Conservation (phyloP, 1,140 invertebrate species). For the Nylanderia fulva region DNA sequence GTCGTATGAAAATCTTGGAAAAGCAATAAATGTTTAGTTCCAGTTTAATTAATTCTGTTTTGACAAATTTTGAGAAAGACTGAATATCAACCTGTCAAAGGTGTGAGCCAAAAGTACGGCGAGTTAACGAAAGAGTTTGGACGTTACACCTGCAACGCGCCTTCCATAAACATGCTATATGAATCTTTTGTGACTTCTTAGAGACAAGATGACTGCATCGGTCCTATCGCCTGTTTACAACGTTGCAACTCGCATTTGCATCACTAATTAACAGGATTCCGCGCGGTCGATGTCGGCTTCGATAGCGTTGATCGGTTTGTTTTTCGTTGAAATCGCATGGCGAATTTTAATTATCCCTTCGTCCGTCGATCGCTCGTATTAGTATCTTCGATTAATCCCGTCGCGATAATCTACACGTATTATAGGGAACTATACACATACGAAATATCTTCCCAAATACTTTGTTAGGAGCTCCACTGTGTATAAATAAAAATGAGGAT, state of each 20-base stretch:
- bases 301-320: constrained; percentile 56
- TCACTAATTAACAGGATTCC: constrained; percentile 75
- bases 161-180: constrained; percentile 45
- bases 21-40: constrained; percentile 80
- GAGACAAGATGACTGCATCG: constrained; percentile 71
- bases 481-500: constrained; percentile 35
- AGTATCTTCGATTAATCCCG: constrained; percentile 35
- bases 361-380: constrained; percentile 5
- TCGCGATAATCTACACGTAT: constrained; percentile 38
- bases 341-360: constrained; percentile 62
- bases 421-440: constrained; percentile 5
- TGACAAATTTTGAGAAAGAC: constrained; percentile 71
- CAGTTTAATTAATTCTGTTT: constrained; percentile 77
- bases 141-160: constrained; percentile 76
- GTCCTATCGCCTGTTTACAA: constrained; percentile 45
- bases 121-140: constrained; percentile 66
- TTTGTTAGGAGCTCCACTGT: not conserved
- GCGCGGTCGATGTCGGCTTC: constrained; percentile 34
- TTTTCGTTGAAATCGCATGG: constrained; percentile 56
- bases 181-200: constrained; percentile 65
- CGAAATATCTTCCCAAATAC: not conserved
- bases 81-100: constrained; percentile 22
- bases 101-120: constrained; percentile 52
- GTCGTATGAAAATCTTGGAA: constrained; percentile 58
- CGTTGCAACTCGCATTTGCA: constrained; percentile 75